Base-by-base conservation (phyloP, 2,113 vertebrate genomes). In the Cettia cetti region DNA sequence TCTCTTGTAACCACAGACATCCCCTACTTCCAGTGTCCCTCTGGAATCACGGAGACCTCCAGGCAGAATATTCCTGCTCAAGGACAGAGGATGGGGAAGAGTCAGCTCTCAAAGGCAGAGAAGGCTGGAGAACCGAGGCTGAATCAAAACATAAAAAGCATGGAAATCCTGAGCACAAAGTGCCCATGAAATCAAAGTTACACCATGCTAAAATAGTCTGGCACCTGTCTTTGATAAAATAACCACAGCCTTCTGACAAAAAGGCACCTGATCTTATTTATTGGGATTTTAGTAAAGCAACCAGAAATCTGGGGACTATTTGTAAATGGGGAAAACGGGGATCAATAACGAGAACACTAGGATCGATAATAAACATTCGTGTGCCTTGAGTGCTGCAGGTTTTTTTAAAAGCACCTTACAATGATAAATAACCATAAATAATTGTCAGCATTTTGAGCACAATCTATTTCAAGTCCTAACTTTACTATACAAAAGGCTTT, bases 401-500 rank as follows among this genome's bases (percentile, higher is more conserved):
- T 75, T 75, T 59, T 52, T 37, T 7, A 63, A 89, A 80, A 77
- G 42, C 54, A 31, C 39, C 54, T n/a, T 53, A n/a, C 57, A 30
- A 30, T 82, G 63, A 70, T 82, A 91, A 94, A 88, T 64, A 88
- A 79, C 40, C 86, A 88, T n/a, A 93, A 94, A 69, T 82, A 71
- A 85, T 68, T 39, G 59, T 45, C 59, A 74, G 37, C 0, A 0
- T 69, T 82, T 77, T 56, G 42, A 90, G 75, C 68, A 66, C 59
- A 24, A 26, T 37, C 56, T 71, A 49, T 89, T 78, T 85, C 75
- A 57, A 85, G 57, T 37, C 26, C 21, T 42, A 54, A 72, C 80
- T 92, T 72, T 69, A 39, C 40, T 60, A 26, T 11, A 49, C 19
- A 70, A 92, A 92, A 63, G 35, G 12, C 60, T 86, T 82, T 65